Conservation (phyloP, 2,113 vertebrate genomes). For the Edolisoma coerulescens region DNA sequence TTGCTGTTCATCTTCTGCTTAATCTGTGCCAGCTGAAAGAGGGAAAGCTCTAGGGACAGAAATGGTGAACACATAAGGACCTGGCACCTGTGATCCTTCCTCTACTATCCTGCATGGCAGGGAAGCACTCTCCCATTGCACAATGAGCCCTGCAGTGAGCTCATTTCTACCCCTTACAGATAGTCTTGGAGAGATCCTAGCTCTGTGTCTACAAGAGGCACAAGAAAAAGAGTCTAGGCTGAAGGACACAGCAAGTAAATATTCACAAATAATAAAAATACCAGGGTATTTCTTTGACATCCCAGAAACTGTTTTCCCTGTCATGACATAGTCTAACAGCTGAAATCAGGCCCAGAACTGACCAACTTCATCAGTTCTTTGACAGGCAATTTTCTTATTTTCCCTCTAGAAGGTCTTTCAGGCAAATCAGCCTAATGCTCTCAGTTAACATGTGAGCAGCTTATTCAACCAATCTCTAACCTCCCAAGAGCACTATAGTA, state of each 20-base stretch:
- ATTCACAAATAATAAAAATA: not conserved
- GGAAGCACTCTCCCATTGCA: fast-evolving
- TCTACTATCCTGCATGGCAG: not conserved
- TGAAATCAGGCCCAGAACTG: not conserved
- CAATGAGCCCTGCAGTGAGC: not conserved
- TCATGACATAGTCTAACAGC: not conserved
- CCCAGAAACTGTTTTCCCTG: not conserved
- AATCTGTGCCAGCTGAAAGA: not conserved
- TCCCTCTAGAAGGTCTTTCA: not conserved
- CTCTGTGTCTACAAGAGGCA: not conserved
- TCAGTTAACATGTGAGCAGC: not conserved
- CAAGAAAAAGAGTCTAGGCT: not conserved
- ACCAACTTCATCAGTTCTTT: not conserved
- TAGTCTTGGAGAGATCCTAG: not conserved
- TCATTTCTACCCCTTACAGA: not conserved
- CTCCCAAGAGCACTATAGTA: not conserved
- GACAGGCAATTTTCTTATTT: not conserved
- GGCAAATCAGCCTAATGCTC: not conserved
- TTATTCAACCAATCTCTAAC: not conserved
- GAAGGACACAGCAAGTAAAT: not conserved
- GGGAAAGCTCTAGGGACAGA: not conserved
- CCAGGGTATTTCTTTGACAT: not conserved
- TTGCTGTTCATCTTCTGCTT: not conserved
- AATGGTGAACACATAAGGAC: not conserved
- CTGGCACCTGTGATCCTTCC: not conserved